phyloP scores from a whole-genome alignment of 2,113 vertebrate species.

The Hyaena hyaena region DNA sequence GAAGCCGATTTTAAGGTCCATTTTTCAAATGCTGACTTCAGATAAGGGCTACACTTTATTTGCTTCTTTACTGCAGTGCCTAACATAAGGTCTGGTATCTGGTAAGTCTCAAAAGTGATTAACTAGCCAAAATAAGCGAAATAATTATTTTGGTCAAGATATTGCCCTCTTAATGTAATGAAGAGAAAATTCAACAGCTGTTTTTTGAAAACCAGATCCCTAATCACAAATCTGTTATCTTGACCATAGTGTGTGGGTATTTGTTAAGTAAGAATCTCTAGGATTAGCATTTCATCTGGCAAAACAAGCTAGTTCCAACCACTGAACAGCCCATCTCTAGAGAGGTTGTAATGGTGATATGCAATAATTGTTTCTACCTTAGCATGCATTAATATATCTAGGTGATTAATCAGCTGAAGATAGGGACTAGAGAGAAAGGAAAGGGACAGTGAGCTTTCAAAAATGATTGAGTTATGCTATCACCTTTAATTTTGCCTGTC shows the following conservation, averaged over 20 bases:
- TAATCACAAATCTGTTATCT: neutral
- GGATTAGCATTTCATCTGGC: neutral
- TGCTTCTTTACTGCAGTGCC: neutral
- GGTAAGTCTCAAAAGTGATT: neutral
- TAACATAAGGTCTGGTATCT: neutral
- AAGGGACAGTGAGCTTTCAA: neutral
- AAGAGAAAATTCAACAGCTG: neutral
- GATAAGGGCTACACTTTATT: neutral
- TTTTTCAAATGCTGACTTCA: neutral
- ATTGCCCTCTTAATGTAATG: neutral
- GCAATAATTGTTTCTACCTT: neutral
- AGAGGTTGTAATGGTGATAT: neutral
- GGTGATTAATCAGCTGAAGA: neutral
- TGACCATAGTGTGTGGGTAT: neutral
- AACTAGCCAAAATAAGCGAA: neutral
- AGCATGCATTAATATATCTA: neutral
- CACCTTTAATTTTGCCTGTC: neutral
- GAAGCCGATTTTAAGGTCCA: too few species aligned
- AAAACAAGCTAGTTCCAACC: neutral
- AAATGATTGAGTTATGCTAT: neutral
- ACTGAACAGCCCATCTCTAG: neutral
- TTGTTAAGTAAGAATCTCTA: neutral
- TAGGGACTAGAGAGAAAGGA: neutral
- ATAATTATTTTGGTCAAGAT: constrained; percentile 2
- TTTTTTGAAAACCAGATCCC: neutral